Percentiles rank a stretch among this genome's conserved stretches.
phyloP scores from a whole-genome alignment of 92 coral and sea anemone genomes.

The Zoanthus solanderi region DNA sequence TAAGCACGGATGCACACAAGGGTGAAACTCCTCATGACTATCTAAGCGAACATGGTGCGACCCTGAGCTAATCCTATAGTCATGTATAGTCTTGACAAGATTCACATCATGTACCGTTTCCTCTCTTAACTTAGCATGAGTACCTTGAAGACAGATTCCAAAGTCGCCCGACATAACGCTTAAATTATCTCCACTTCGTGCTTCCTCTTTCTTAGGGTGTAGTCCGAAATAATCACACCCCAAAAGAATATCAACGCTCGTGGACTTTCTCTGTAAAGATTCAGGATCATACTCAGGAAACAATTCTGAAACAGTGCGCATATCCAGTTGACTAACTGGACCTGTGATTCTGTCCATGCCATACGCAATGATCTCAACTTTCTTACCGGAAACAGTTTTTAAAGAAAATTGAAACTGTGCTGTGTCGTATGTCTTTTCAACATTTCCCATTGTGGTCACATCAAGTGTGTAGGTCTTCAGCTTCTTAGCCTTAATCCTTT shows the following conservation, averaged over 20 bases:
- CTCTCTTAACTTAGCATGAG: constrained; percentile 53
- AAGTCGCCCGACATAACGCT: constrained; percentile 65
- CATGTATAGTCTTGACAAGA: constrained; percentile 57
- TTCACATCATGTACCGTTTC: constrained; percentile 48
- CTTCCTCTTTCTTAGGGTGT: constrained; percentile 69
- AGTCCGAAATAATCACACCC: constrained; percentile 67
- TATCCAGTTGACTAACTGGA: constrained; percentile 53
- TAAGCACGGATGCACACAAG: no score
- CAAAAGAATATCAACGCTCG: constrained; percentile 57
- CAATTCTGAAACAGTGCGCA: constrained; percentile 33
- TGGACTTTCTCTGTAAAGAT: constrained; percentile 53
- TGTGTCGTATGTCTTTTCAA: constrained; percentile 47
- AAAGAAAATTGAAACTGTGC: constrained; percentile 61
- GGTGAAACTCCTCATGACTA: no score
- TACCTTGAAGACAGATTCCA: constrained; percentile 66
- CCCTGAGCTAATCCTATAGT: constrained; percentile 41
- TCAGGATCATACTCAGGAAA: constrained; percentile 63
- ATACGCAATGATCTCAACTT: constrained; percentile 46
- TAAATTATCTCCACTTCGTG: constrained; percentile 60
- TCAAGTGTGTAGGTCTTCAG: constrained; percentile 41
- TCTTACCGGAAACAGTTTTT: constrained; percentile 55
- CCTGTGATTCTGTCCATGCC: constrained; percentile 70
- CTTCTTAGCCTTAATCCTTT: constrained; percentile 50
- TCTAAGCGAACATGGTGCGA: constrained; percentile 48
- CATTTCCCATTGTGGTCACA: constrained; percentile 56